A percentile compares a stretch with the other conserved stretches of the same genome.
phyloP scores from a whole-genome alignment of 1,140 invertebrate genomes.

The Drosophila teissieri region DNA sequence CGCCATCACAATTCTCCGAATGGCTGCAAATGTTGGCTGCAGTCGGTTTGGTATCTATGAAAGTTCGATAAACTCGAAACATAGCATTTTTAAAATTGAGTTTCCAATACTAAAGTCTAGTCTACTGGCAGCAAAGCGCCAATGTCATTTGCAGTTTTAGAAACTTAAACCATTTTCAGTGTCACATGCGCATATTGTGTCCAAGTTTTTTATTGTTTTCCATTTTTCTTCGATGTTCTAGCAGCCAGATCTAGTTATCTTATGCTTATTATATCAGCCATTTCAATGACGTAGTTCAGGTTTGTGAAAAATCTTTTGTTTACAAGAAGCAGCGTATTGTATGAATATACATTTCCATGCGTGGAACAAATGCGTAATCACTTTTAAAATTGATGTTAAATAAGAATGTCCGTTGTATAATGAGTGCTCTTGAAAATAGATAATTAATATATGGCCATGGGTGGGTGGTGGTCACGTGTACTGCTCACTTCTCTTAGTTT shows the following conservation, averaged over 20 bases:
- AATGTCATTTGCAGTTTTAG: background rate
- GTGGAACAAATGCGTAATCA: background rate
- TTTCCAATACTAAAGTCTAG: too few relatives aligned
- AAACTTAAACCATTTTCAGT: background rate
- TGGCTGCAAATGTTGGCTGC: background rate
- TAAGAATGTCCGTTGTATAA: background rate
- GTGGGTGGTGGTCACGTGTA: conserved; percentile 63
- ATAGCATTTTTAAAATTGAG: background rate
- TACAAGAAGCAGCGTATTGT: background rate
- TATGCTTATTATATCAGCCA: background rate
- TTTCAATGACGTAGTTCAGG: background rate
- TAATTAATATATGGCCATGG: conserved; percentile 63
- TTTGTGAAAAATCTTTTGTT: background rate
- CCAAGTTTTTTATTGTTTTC: background rate
- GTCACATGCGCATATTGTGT: too few relatives aligned
- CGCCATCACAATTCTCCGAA: background rate
- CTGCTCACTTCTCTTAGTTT: background rate
- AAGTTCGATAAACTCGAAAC: background rate
- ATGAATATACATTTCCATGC: background rate
- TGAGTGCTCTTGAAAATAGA: conserved; percentile 66
- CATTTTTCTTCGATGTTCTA: background rate
- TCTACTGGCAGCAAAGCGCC: too few relatives aligned
- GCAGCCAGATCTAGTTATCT: background rate
- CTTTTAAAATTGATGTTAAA: background rate
- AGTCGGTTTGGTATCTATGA: background rate